These are phyloP conservation scores for Burhinus bistriatus DNA, from an alignment of 2,113 vertebrate species.

Conservation along the genomic window DNA sequence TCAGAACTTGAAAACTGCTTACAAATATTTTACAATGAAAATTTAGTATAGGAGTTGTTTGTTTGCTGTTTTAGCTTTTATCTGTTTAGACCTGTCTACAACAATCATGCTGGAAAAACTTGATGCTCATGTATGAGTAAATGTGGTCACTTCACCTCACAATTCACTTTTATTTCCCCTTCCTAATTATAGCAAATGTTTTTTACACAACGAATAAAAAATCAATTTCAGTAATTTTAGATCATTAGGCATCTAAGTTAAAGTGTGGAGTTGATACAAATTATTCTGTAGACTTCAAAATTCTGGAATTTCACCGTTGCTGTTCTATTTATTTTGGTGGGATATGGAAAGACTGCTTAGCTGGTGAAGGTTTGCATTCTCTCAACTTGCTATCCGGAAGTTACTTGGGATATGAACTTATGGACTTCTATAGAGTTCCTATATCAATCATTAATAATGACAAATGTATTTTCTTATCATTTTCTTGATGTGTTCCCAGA, in stretches of 20 bases:
- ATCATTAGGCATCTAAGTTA: neutral
- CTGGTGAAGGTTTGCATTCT: neutral
- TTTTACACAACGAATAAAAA: neutral
- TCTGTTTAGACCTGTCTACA: neutral
- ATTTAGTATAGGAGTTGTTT: neutral
- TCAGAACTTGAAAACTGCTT: neutral
- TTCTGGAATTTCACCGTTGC: neutral
- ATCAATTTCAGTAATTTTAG: neutral
- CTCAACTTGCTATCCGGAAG: neutral
- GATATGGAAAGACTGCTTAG: neutral
- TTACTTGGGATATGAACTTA: neutral
- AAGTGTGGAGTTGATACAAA: neutral
- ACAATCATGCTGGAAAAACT: neutral
- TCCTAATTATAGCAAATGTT: neutral
- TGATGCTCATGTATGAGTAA: neutral
- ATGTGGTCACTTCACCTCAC: neutral
- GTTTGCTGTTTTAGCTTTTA: neutral
- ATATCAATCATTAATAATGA: neutral
- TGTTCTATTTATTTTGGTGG: neutral
- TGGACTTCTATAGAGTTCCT: neutral
- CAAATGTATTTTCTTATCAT: neutral
- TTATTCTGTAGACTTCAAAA: neutral
- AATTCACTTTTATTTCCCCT: neutral
- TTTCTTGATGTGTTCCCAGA: neutral
- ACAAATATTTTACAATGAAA: neutral